Evolutionary conservation across 2,888 invertebrate species (phyloP).

Genomic region (Drosophila barbarae): DNA sequence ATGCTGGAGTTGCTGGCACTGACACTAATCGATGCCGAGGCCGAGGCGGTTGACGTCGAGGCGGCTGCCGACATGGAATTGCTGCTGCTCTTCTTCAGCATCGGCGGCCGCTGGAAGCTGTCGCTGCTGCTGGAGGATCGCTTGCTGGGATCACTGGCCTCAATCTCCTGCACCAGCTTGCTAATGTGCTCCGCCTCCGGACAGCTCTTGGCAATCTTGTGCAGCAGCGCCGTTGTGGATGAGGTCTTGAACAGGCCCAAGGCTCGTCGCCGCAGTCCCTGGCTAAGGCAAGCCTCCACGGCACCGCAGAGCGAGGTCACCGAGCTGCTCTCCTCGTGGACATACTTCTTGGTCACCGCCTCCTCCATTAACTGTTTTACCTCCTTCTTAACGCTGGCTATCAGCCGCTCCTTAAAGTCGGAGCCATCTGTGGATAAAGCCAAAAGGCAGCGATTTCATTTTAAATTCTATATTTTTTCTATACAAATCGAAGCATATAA

Average conservation of each 20-base stretch:
- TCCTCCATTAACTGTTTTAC: conserved; percentile 99
- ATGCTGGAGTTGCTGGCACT: conserved; percentile 77
- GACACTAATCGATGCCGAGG: conserved; percentile 54
- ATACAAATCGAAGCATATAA: neutral
- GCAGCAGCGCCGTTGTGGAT: conserved; percentile 93
- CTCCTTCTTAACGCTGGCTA: conserved; percentile 92
- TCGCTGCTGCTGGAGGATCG: conserved; percentile 85
- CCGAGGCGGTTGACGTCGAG: conserved; percentile 24
- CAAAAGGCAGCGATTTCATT: no score
- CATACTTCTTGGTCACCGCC: conserved; percentile 94
- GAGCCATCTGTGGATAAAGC: conserved; percentile 59
- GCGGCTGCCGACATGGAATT: conserved; percentile 78
- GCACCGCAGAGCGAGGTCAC: conserved; percentile 94
- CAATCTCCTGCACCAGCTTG: conserved; percentile 87
- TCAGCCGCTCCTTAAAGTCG: conserved; percentile 88
- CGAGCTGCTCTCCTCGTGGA: conserved; percentile 95
- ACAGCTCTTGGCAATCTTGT: conserved; percentile 92
- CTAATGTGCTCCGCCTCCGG: conserved; percentile 89
- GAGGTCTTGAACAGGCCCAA: conserved; percentile 94
- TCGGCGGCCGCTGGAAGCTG: conserved; percentile 84
- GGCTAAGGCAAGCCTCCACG: conserved; percentile 92
- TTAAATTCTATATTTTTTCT: neutral
- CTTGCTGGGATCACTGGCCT: conserved; percentile 84
- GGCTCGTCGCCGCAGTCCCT: conserved; percentile 85
- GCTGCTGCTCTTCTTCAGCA: conserved; percentile 84